A percentile compares a stretch with the other conserved stretches of the same genome.
Conservation (phyloP, 2,888 invertebrate species). For the Eupithecia subfuscata region DNA sequence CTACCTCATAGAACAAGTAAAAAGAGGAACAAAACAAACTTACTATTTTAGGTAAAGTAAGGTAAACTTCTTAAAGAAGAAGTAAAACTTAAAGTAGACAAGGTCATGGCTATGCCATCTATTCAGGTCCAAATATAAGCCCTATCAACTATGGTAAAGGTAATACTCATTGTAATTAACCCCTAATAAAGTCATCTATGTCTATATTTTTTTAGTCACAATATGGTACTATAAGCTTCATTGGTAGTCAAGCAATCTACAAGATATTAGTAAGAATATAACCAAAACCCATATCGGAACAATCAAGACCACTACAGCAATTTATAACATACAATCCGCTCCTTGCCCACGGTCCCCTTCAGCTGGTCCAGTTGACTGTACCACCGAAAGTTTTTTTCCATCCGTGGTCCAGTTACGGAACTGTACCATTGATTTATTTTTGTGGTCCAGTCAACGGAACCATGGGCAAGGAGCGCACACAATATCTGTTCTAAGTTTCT, state of each 20-base stretch:
- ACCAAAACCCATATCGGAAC: background rate
- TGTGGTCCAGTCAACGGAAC: too few species aligned
- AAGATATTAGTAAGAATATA: background rate
- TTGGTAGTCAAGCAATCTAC: background rate
- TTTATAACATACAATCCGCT: background rate
- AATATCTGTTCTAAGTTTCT: background rate
- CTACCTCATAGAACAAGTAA: background rate
- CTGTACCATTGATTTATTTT: too few species aligned
- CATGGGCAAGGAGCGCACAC: too few species aligned
- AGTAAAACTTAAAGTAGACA: background rate
- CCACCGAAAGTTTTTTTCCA: too few species aligned
- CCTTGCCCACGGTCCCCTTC: too few species aligned
- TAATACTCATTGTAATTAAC: constrained; percentile 1
- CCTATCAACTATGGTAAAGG: background rate
- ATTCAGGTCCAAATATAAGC: background rate
- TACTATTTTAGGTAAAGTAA: background rate
- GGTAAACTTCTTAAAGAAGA: background rate
- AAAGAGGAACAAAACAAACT: background rate
- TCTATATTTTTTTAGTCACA: background rate
- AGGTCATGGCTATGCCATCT: constrained; percentile 4
- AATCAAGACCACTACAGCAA: background rate
- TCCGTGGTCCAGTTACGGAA: too few species aligned
- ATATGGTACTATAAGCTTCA: background rate
- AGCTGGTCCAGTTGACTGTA: too few species aligned
- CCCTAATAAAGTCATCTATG: background rate